Base-by-base conservation (phyloP, 1,140 invertebrate species). In the Carposina sasakii region DNA sequence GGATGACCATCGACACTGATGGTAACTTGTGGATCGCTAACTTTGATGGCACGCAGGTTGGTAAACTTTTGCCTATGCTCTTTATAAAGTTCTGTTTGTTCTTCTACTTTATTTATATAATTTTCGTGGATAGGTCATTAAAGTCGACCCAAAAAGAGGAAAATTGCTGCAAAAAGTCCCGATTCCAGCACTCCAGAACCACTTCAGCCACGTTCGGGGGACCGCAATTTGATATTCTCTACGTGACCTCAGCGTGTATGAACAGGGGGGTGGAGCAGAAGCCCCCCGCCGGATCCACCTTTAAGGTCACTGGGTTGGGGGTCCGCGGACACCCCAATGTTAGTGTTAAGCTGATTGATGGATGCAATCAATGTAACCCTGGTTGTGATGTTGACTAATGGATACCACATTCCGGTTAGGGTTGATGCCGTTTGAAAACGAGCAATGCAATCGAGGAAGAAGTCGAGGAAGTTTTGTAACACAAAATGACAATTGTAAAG, bases 191-290 rank as follows among this genome's bases (percentile, higher is more conserved):
- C 74, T 81, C 39, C 89, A 92, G 61, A 28, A 88, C 94, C 1
- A 95, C 94, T 0, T 95, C 93, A 0, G 90, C 89, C 0, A 90
- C 90, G 33, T 97, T 94, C 67, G 95, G 95, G 12, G 94, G 94
- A 6, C 86, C 88, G 0, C 87, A 94, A 60, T 76, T 92, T 21
- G 91, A 94, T 60, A 88, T 91, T 40, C 73, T 96, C 0, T 96
- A 90, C 64, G 92, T 95, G 1, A 96, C 94, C 0, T 89, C 90
- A 0, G 90, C 90, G 0, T 77, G 57, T 2, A 54, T 81, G 41
- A 58, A 67, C 4, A 82, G 75, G 1, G 33, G 23, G 0, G 46
- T n/a, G 3, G 31, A 30, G 2, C 55, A 53, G 13, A 17, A 39
- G 0, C 50, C 55, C 0, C 50, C 55, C 2, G 48, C 28, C 15